Evolutionary conservation across 2,113 vertebrate genomes (phyloP).

Genomic region (Siniperca knerii): DNA sequence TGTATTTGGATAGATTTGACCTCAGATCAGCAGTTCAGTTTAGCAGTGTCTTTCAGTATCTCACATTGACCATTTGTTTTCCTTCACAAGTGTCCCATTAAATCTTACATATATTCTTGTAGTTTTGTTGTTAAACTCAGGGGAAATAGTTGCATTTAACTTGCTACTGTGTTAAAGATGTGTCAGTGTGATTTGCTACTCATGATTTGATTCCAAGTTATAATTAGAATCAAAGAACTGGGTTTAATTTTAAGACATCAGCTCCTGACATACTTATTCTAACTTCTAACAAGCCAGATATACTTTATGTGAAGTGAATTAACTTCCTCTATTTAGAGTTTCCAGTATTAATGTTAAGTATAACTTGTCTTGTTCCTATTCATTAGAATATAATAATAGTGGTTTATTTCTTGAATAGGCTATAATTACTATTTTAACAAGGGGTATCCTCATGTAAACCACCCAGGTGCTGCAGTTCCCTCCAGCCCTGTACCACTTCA

Average conservation of each 20-base stretch:
- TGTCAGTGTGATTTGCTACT: background rate
- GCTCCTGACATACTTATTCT: slow-evolving; percentile 12
- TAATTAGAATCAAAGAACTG: slow-evolving; percentile 15
- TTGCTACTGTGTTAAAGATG: background rate
- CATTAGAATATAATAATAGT: background rate
- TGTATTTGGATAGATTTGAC: background rate
- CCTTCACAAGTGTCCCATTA: background rate
- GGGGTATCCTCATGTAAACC: background rate
- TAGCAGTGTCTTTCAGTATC: background rate
- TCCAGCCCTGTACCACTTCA: slow-evolving; percentile 89
- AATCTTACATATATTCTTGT: background rate
- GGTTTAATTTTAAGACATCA: slow-evolving; percentile 10
- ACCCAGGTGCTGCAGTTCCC: slow-evolving; percentile 91
- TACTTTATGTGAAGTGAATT: slow-evolving; percentile 9
- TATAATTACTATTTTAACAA: slow-evolving; percentile 9
- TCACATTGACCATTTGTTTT: background rate
- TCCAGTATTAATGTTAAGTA: slow-evolving; percentile 3
- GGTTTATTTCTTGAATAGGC: slow-evolving; percentile 22
- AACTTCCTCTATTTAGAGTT: slow-evolving; percentile 1
- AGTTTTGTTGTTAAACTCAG: slow-evolving; percentile 4
- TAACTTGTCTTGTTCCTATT: slow-evolving; percentile 4
- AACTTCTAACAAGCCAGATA: background rate
- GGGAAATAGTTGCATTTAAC: background rate
- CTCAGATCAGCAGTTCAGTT: background rate
- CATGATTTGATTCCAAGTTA: slow-evolving; percentile 5